A percentile compares a stretch with the other conserved stretches of the same genome.
Conservation (phyloP, 30 jellyfish, hydroid and myxozoan species). For the Calvadosia cruxmelitensis region DNA sequence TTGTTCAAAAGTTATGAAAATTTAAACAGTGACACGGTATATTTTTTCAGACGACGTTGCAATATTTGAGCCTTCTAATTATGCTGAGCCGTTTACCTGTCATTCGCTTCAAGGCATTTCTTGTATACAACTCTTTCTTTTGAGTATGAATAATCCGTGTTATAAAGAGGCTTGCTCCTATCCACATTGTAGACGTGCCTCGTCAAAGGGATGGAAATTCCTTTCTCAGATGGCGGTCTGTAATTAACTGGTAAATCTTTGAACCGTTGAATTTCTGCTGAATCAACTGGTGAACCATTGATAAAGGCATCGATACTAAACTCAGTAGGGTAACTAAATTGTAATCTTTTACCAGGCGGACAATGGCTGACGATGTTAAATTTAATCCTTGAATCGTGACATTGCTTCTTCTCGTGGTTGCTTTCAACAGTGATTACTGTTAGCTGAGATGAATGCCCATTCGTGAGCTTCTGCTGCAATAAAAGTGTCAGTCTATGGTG, state of each 20-base stretch:
- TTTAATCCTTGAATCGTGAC: constrained; percentile 12
- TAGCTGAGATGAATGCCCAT: constrained; percentile 2
- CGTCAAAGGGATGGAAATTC: constrained; percentile 72
- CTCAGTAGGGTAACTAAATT: constrained; percentile 36
- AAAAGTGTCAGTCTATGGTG: constrained; percentile 3
- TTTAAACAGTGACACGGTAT: too few relatives aligned
- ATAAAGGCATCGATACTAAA: constrained; percentile 19
- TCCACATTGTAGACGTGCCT: constrained; percentile 74
- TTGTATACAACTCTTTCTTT: constrained; percentile 27
- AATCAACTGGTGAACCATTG: constrained; percentile 33
- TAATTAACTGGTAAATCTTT: constrained; percentile 59
- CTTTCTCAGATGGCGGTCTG: constrained; percentile 75
- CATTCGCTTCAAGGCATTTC: constrained; percentile 50
- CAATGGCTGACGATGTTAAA: constrained; percentile 43
- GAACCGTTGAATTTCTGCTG: constrained; percentile 35
- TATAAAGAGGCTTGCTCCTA: constrained; percentile 36
- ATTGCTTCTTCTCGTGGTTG: constrained; percentile 14
- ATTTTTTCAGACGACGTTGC: too few relatives aligned
- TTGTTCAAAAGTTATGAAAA: too few relatives aligned
- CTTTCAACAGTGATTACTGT: constrained; percentile 15
- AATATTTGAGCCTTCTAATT: too few relatives aligned
- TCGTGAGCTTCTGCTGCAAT: constrained; percentile 15
- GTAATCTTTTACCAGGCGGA: constrained; percentile 30
- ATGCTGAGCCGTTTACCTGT: constrained; percentile 37
- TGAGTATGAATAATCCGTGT: not conserved